Percentiles rank a stretch among this genome's conserved stretches.
phyloP scores from a whole-genome alignment of 2,113 vertebrate genomes.

The Plecotus auritus region DNA sequence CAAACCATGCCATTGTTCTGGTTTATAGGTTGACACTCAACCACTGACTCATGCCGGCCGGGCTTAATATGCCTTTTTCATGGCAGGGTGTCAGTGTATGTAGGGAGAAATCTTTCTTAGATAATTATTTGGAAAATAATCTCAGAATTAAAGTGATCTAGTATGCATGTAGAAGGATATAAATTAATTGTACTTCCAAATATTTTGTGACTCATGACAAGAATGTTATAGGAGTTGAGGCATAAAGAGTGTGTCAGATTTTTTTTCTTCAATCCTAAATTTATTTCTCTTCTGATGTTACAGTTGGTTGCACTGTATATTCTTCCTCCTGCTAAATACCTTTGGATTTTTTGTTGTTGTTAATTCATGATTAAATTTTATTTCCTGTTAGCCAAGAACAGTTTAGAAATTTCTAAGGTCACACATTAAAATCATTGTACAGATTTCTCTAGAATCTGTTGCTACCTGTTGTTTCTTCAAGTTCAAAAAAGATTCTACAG shows the following conservation, averaged over 20 bases:
- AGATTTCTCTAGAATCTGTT: not conserved
- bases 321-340: not conserved
- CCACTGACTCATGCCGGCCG: too few species aligned
- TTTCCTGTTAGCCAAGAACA: not conserved
- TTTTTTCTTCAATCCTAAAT: not conserved
- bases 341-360: not conserved
- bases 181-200: not conserved
- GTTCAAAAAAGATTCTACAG: not conserved
- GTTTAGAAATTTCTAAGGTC: not conserved
- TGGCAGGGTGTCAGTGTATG: not conserved
- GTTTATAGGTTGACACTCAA: too few species aligned
- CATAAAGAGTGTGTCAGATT: not conserved
- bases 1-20: too few species aligned
- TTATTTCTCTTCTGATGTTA: not conserved
- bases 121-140: not conserved
- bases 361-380: not conserved
- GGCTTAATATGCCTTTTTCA: not conserved
- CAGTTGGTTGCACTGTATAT: not conserved
- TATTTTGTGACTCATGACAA: not conserved
- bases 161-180: not conserved
- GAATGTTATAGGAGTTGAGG: not conserved
- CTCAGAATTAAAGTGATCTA: not conserved
- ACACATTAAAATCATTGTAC: not conserved
- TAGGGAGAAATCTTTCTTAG: not conserved
- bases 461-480: not conserved